phyloP scores from a whole-genome alignment of 2,113 vertebrate genomes.

The Leptosomus discolor region DNA sequence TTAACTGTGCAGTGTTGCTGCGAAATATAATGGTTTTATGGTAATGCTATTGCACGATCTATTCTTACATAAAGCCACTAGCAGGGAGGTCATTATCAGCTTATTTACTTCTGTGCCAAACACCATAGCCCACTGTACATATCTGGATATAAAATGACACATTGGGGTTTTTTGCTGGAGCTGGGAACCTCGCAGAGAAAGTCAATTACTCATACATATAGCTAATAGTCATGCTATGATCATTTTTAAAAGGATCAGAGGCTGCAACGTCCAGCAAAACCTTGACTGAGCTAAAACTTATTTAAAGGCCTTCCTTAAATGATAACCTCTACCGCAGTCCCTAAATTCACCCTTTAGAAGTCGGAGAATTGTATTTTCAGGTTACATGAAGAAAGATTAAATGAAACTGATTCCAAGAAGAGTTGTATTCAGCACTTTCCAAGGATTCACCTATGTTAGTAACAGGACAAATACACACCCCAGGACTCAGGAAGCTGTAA shows the following conservation, averaged over 20 bases:
- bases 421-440: neutral
- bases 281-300: neutral
- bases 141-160: neutral
- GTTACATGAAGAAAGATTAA: neutral
- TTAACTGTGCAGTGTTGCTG: neutral
- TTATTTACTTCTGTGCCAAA: neutral
- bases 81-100: neutral
- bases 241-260: neutral
- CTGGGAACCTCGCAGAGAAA: neutral
- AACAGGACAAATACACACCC: neutral
- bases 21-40: neutral
- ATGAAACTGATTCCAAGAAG: neutral
- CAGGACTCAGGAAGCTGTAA: neutral
- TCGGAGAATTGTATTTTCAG: neutral
- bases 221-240: neutral
- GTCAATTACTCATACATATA: neutral
- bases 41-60: neutral
- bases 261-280: neutral
- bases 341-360: neutral
- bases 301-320: neutral
- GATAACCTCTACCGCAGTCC: neutral
- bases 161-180: neutral
- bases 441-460: neutral
- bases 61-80: neutral
- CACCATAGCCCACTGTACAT: rapidly evolving